Evolutionary conservation across 2,797 vertebrate genomes (phyloP).

Genomic region (Danio choprae): DNA sequence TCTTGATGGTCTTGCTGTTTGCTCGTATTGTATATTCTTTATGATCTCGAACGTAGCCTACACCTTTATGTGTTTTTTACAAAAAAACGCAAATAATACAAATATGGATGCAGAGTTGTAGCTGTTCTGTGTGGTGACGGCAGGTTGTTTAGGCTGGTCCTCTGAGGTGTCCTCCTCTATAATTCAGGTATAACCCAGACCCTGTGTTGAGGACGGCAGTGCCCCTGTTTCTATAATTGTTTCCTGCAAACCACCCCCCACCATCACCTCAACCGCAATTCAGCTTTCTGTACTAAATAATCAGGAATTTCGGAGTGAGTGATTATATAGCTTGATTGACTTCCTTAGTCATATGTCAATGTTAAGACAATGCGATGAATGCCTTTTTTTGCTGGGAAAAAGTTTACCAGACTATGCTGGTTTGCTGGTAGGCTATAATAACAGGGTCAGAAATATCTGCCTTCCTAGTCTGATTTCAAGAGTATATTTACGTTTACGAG

Average conservation of each 20-base stretch:
- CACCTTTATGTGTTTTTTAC: neutral
- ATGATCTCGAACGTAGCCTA: neutral
- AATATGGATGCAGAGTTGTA: neutral
- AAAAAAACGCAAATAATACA: neutral
- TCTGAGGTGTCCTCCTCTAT: slow-evolving; percentile 82
- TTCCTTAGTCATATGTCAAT: slow-evolving; percentile 81
- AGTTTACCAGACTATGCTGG: neutral
- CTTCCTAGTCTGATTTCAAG: too few species aligned
- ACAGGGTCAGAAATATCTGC: too few species aligned
- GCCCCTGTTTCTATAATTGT: slow-evolving; percentile 80
- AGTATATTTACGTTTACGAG: too few species aligned
- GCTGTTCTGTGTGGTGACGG: slow-evolving; percentile 33
- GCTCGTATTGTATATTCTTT: neutral
- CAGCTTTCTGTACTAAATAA: slow-evolving; percentile 71
- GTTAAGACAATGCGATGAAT: slow-evolving; percentile 70
- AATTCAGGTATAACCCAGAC: slow-evolving; percentile 82
- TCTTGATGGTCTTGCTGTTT: too few species aligned
- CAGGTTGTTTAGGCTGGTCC: slow-evolving; percentile 67
- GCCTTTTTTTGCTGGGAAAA: neutral
- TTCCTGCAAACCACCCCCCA: slow-evolving; percentile 72
- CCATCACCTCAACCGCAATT: slow-evolving; percentile 70
- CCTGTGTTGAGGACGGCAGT: slow-evolving; percentile 73
- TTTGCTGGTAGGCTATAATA: too few species aligned
- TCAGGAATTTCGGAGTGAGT: slow-evolving; percentile 76
- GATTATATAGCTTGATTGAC: slow-evolving; percentile 77